Evolutionary conservation across 2,888 invertebrate species (phyloP).

Genomic region (Campoplex capitator): DNA sequence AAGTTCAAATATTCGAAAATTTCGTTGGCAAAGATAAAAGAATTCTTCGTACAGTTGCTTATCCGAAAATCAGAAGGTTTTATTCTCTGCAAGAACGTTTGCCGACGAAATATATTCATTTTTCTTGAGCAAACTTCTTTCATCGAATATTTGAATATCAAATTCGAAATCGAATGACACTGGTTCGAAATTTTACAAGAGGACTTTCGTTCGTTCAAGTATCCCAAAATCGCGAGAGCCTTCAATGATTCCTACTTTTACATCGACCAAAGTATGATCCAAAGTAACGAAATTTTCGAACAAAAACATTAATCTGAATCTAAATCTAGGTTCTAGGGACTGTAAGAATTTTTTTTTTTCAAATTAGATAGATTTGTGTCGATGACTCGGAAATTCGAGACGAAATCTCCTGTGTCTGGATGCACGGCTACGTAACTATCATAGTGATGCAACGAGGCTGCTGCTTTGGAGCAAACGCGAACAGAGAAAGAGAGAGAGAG

Average conservation of each 20-base stretch:
- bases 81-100: background rate
- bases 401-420: constrained; percentile 22
- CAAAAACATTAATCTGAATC: background rate
- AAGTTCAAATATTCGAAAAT: background rate
- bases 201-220: background rate
- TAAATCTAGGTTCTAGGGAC: background rate
- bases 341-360: background rate
- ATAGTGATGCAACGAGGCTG: constrained; percentile 61
- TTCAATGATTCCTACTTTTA: background rate
- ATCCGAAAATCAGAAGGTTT: background rate
- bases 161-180: background rate
- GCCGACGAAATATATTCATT: background rate
- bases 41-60: background rate
- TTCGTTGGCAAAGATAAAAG: background rate
- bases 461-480: constrained; percentile 52
- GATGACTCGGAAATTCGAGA: background rate
- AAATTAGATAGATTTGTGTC: background rate
- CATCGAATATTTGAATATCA: background rate
- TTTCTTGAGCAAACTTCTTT: background rate
- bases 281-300: background rate
- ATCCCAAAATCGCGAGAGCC: background rate
- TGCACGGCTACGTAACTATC: constrained; percentile 25
- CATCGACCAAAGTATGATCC: background rate
- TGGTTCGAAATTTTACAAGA: background rate
- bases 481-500: constrained; percentile 12